Percentiles rank a stretch among this genome's conserved stretches.
These are phyloP conservation scores for Strigamia maritima DNA, from an alignment of 2,888 invertebrate species.

Conservation along the genomic window DNA sequence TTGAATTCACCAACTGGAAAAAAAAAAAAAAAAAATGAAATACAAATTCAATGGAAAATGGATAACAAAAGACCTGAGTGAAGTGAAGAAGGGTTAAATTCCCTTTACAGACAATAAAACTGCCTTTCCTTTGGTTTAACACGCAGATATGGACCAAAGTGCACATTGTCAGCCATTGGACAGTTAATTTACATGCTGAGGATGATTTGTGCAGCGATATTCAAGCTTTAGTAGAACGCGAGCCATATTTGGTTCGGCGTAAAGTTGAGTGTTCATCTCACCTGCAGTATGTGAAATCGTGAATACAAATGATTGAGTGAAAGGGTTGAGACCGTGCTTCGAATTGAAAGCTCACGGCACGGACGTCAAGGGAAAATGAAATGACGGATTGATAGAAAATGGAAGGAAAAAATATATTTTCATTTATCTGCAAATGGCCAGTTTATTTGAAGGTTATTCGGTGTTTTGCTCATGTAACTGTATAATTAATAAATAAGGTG, in stretches of 20 bases:
- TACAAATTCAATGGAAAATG: neutral
- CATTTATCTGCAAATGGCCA: neutral
- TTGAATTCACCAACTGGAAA: neutral
- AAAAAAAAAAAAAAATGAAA: neutral
- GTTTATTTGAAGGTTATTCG: neutral
- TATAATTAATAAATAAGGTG: conserved; percentile 20
- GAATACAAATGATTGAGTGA: neutral
- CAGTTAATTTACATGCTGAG: neutral
- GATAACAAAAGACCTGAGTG: neutral
- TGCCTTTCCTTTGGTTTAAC: neutral
- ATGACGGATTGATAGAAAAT: neutral
- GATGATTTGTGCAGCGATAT: conserved; percentile 26
- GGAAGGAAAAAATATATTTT: neutral
- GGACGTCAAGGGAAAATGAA: neutral
- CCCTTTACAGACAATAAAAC: neutral
- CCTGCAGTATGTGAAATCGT: conserved; percentile 1
- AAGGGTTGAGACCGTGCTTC: conserved; percentile 25
- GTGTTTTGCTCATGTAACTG: conserved; percentile 32
- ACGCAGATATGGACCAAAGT: neutral
- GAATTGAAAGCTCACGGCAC: neutral
- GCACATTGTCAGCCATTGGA: neutral
- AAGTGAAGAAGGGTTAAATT: neutral
- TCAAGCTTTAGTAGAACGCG: neutral
- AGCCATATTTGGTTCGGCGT: neutral
- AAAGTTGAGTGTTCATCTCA: conserved; percentile 30